Base-by-base conservation (phyloP, 2,888 invertebrate species). In the Venusia cambrica region DNA sequence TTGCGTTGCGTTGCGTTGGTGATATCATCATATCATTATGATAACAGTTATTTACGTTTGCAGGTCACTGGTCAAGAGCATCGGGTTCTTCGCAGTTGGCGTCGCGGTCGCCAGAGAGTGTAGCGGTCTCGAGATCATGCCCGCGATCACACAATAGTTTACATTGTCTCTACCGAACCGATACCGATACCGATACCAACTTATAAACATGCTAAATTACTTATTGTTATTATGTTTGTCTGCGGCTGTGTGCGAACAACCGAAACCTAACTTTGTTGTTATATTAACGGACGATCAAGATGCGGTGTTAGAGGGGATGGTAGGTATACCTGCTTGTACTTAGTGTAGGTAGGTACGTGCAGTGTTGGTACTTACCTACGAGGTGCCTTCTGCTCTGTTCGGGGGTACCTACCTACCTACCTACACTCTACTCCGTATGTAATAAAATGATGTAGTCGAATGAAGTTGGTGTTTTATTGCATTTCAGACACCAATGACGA, bases 281-380 rank as follows among this genome's bases (percentile, higher is more conserved):
- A 87, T 97, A 50, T 60, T 97, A 29, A 94, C 94, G 0, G 97
- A 97, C 69, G 97, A 97, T 78, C 95, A 96, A 73, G 97, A 97
- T 85, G 79, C 90, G 2, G 77, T 89, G n/a, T 75, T 97, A 26
- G 91, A 92, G 66, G 93, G 95, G 28, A 89, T 95, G 90, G 93
- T 94, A 88, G 88, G 89, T 87, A 63, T 33, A 49, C 45, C 45
- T 25, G 8, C 6, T 34, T 18, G 16, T 21, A 12, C 16, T 6
- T 26, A 26, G 26, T 32, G 13, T 24, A 22, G 10, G 51, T 48
- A 49, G 55, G 44, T 48, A 54, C 38, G 48, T 44, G 48, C n/a
- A n/a, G n/a, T n/a, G n/a, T n/a, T n/a, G n/a, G n/a, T n/a, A n/a
- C n/a, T n/a, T n/a, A n/a, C n/a, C n/a, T n/a, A n/a, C n/a, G n/a